These are phyloP conservation scores for Liodrosophila aerea DNA, from an alignment of 2,888 invertebrate species.

Conservation along the genomic window DNA sequence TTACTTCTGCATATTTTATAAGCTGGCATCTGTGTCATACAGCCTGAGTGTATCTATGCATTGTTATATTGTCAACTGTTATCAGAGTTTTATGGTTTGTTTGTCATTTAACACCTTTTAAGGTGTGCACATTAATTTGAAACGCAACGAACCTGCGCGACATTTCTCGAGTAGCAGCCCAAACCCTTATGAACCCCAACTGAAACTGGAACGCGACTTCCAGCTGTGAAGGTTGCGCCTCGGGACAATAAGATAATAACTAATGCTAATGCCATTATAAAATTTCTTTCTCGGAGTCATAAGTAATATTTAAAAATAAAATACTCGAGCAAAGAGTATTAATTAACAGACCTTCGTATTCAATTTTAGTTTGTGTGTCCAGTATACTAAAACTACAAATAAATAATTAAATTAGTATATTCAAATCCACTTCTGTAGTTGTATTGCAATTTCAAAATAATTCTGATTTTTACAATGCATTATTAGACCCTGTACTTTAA, in stretches of 20 bases:
- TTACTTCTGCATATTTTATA: conserved; percentile 36
- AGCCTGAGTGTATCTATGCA: conserved; percentile 25
- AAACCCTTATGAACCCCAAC: background rate
- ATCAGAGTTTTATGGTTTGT: conserved; percentile 79
- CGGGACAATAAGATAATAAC: conserved; percentile 29
- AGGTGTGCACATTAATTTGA: conserved; percentile 71
- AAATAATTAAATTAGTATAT: too few species aligned
- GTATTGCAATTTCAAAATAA: too few species aligned
- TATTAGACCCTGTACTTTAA: too few species aligned
- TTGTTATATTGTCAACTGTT: conserved; percentile 56
- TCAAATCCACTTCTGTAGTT: too few species aligned
- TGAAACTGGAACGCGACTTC: conserved; percentile 9
- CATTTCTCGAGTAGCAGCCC: conserved; percentile 16
- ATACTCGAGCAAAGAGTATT: background rate
- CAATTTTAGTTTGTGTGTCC: too few species aligned
- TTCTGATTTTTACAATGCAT: too few species aligned
- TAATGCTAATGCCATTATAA: conserved; percentile 32
- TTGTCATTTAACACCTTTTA: conserved; percentile 79
- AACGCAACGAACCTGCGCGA: conserved; percentile 66
- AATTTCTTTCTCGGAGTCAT: background rate
- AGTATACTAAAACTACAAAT: too few species aligned
- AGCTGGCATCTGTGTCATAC: conserved; percentile 9
- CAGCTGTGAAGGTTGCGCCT: conserved; percentile 40
- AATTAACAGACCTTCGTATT: too few species aligned
- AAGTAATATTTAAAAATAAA: background rate